Evolutionary conservation across 1,140 invertebrate species (phyloP).

Genomic region (Ephestia elutella): DNA sequence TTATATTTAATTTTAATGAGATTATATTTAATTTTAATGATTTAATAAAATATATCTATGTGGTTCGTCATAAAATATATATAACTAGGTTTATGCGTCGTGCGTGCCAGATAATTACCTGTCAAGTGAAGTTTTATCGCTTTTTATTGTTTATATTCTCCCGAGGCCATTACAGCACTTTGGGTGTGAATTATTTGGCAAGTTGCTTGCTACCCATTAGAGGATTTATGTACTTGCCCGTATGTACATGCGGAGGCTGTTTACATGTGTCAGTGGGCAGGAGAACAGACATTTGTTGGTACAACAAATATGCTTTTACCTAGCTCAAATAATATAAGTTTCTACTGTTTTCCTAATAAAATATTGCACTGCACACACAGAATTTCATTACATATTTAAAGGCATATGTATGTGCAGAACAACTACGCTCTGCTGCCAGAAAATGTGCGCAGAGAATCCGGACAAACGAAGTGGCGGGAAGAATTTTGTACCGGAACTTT

Average conservation of each 20-base stretch:
- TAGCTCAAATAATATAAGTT: no score
- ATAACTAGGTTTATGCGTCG: neutral
- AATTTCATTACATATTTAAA: no score
- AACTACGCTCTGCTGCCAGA: no score
- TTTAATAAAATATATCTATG: no score
- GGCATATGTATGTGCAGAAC: no score
- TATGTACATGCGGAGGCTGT: neutral
- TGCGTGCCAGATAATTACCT: conserved; percentile 28
- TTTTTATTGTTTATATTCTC: conserved; percentile 55
- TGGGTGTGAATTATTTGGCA: conserved; percentile 56
- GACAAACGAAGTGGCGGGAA: no score
- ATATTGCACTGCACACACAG: no score
- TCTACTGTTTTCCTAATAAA: no score
- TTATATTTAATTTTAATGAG: no score
- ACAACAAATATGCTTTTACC: neutral
- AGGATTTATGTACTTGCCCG: conserved; percentile 31
- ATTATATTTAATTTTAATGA: no score
- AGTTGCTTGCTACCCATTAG: conserved; percentile 39
- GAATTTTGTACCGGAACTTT: no score
- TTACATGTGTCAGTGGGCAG: neutral
- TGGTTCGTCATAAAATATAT: neutral
- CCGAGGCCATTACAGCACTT: conserved; percentile 40
- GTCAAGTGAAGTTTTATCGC: conserved; percentile 41
- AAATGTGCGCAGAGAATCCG: no score
- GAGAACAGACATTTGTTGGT: neutral